Evolutionary conservation across 2,113 vertebrate genomes (phyloP).

Genomic region (Craseonycteris thonglongyai): DNA sequence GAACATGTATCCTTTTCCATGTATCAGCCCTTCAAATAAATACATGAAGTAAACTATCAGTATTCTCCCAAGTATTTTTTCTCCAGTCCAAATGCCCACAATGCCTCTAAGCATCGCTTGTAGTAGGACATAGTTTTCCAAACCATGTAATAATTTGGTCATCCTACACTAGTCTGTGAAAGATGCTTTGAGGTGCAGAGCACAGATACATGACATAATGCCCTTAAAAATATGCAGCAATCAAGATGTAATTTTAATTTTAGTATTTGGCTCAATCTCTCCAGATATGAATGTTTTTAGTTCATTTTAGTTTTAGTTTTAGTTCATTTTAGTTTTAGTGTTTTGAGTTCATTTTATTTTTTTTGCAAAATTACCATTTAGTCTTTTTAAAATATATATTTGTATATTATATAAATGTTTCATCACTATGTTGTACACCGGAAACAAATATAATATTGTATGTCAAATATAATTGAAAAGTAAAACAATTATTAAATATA

Average conservation of each 20-base stretch:
- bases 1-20: not conserved
- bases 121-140: not conserved
- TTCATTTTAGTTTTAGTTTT: not conserved
- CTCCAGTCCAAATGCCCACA: not conserved
- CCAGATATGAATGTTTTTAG: conserved; percentile 37
- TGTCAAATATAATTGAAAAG: no score
- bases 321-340: not conserved
- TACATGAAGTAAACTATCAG: not conserved
- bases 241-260: conserved; percentile 48
- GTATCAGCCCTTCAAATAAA: not conserved
- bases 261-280: conserved; percentile 24
- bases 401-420: no score
- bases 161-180: not conserved
- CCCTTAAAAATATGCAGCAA: conserved; percentile 38
- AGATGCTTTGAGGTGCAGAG: not conserved
- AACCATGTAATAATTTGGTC: not conserved
- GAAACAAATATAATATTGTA: no score
- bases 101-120: not conserved
- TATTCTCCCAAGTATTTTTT: conserved; percentile 6
- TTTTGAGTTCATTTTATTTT: not conserved
- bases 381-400: conserved; percentile 14
- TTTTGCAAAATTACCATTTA: not conserved
- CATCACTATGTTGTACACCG: no score
- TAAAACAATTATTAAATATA: no score
- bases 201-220: conserved; percentile 6